Base-by-base conservation (phyloP, 2,888 invertebrate genomes). In the Acleris laterana region DNA sequence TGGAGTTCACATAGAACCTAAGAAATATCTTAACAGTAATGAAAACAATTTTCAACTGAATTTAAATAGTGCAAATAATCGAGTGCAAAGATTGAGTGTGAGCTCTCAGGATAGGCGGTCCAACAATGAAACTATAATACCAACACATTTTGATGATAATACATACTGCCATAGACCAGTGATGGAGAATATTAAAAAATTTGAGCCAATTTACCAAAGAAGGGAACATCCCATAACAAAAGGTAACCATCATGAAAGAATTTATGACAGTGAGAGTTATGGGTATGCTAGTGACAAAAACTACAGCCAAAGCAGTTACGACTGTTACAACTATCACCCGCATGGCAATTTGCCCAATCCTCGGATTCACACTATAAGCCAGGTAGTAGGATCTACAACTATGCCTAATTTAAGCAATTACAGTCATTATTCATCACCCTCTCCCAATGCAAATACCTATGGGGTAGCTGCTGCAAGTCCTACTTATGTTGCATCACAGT, bases 391-490 rank as follows among this genome's bases (percentile, higher is more conserved):
- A 76, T 92, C 93, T 63, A 90, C 87, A 70, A 93, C 92, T 71
- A 93, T 93, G 93, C 93, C 93, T 73, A 93, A 93, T 81, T 81
- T 93, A 75, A 90, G 89, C 75, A 85, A 82, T 70, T 90, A 88
- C 71, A 89, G 82, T 28, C 86, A 87, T 65, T 91, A 85, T 73
- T 75, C 86, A 68, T 74, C 83, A 44, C 75, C 84, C 50, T 77
- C 86, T 52, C 83, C 87, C 58, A 91, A 89, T 78, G 81, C 89
- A 52, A 90, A 90, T 73, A 77, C 89, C 68, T 92, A 90, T 77
- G 85, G 84, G 22, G 81, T 88, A 63, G 69, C 87, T 67, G 74
- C 83, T 61, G 80, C 89, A 52, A 93, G 92, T 72, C 93, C 93
- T 44, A 93, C 93, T 19, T 92, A 92, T 77, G 80, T 93, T 46